These are phyloP conservation scores for Lucilia cuprina DNA, from an alignment of 1,140 invertebrate genomes.

Conservation along the genomic window DNA sequence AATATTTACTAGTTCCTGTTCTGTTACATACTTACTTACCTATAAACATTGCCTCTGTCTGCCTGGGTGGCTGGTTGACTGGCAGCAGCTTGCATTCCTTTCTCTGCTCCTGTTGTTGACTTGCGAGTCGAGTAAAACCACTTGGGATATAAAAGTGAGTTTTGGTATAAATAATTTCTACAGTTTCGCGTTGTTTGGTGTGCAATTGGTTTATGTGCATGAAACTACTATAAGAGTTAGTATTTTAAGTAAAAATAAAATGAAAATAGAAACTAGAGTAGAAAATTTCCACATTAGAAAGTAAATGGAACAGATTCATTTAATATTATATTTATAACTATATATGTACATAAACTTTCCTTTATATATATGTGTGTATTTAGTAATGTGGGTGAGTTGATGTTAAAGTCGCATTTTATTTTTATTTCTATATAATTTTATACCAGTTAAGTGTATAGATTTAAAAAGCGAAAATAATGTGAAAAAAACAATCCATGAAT, in stretches of 20 bases:
- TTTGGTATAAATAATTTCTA: neutral
- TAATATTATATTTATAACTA: slow-evolving; percentile 13
- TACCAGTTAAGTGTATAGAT: neutral
- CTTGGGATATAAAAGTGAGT: slow-evolving; percentile 1
- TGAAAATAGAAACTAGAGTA: slow-evolving; percentile 27
- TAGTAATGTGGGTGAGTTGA: slow-evolving; percentile 4
- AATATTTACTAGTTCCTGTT: neutral
- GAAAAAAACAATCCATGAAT: neutral
- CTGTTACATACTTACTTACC: neutral
- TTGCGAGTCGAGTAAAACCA: neutral
- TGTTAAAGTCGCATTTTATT: neutral
- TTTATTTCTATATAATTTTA: neutral
- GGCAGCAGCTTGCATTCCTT: too few relatives aligned
- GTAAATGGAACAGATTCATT: slow-evolving; percentile 29
- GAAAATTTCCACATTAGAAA: slow-evolving; percentile 20
- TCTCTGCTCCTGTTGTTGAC: neutral
- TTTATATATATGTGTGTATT: neutral
- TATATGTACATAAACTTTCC: neutral
- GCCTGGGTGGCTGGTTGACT: too few relatives aligned
- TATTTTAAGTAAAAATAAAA: neutral
- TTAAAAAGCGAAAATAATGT: neutral
- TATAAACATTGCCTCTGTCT: too few relatives aligned
- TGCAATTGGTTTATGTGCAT: too few relatives aligned
- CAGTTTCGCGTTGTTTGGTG: neutral
- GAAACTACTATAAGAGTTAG: neutral